Evolutionary conservation across 1,140 invertebrate species (phyloP).

Genomic region (Heterodera schachtii): DNA sequence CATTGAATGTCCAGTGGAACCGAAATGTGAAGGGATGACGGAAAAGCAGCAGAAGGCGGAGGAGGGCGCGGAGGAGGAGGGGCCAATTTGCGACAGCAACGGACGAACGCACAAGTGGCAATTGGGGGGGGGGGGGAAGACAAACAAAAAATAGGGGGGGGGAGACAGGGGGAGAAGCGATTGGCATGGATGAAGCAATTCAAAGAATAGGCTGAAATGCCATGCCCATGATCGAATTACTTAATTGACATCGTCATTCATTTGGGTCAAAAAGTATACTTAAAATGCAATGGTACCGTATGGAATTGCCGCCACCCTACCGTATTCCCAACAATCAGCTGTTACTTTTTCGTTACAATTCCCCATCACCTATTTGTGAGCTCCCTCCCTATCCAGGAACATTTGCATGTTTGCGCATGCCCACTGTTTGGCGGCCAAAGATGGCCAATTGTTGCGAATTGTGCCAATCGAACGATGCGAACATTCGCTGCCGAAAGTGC

Average conservation of each 20-base stretch:
- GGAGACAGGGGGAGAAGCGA: too few relatives aligned
- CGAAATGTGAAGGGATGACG: constrained; percentile 11
- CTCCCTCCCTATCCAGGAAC: constrained; percentile 45
- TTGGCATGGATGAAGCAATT: neutral
- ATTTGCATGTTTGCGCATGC: constrained; percentile 53
- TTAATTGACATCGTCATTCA: neutral
- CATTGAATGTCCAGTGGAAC: constrained; percentile 17
- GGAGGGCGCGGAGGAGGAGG: neutral
- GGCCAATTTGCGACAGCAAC: constrained; percentile 49
- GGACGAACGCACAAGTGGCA: constrained; percentile 48
- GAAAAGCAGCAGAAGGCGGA: constrained; percentile 7
- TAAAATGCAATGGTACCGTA: too few relatives aligned
- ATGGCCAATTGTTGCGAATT: constrained; percentile 45
- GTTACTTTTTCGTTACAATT: too few relatives aligned
- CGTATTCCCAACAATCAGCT: too few relatives aligned
- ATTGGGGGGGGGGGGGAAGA: too few relatives aligned
- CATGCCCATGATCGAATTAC: neutral
- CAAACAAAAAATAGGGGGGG: neutral
- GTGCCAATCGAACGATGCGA: constrained; percentile 47
- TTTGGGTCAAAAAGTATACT: too few relatives aligned
- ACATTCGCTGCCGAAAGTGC: neutral
- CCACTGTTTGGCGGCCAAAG: constrained; percentile 55
- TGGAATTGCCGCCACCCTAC: too few relatives aligned
- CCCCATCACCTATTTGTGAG: neutral
- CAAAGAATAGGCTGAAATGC: neutral